These are phyloP conservation scores for Elephas maximus DNA, from an alignment of 2,113 vertebrate species.

Conservation along the genomic window DNA sequence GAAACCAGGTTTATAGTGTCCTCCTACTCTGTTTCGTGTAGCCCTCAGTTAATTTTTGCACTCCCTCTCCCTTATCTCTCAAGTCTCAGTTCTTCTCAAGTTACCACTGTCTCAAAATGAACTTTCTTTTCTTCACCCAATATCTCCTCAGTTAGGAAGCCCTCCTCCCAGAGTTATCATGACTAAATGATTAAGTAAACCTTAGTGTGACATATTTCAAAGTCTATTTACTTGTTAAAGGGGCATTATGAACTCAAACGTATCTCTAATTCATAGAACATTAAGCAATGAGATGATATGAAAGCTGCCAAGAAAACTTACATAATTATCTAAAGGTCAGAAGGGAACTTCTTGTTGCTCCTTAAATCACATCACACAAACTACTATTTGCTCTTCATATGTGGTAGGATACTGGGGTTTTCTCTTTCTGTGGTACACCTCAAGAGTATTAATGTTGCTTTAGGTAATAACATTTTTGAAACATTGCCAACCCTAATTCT, in stretches of 20 bases:
- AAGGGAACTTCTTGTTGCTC: not conserved
- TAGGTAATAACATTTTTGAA: constrained; percentile 20
- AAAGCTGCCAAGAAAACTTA: constrained; percentile 23
- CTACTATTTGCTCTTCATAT: not conserved
- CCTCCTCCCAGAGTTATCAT: not conserved
- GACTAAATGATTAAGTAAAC: not conserved
- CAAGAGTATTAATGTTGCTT: not conserved
- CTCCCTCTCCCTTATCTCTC: not conserved
- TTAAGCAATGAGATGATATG: not conserved
- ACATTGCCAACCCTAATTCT: not conserved
- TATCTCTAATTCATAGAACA: not conserved
- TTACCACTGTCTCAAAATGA: not conserved
- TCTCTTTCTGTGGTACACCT: not conserved
- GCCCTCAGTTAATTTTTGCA: not conserved
- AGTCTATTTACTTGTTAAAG: not conserved
- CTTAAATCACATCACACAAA: not conserved
- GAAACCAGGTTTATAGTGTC: not conserved
- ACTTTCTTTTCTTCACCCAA: not conserved
- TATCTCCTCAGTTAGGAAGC: not conserved
- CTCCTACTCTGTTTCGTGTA: not conserved
- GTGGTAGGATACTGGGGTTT: not conserved
- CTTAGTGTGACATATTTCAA: not conserved
- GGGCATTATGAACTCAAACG: not conserved
- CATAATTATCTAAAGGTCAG: not conserved
- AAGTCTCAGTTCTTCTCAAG: not conserved